Percentiles rank a stretch among this genome's conserved stretches.
Conservation (phyloP, 2,113 vertebrate genomes). For the Stegostoma tigrinum region DNA sequence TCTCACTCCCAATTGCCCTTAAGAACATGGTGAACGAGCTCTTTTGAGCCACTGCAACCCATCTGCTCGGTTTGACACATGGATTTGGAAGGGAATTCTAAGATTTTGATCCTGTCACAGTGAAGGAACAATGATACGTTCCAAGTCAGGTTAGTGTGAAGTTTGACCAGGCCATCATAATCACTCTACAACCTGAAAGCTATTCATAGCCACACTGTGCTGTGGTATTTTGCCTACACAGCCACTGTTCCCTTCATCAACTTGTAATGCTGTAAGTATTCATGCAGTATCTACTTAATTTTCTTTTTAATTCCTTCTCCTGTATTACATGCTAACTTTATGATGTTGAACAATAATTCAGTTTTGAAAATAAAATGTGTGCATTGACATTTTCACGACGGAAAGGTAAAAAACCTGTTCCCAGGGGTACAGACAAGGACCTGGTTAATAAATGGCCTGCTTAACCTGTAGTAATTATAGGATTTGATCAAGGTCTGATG, state of each 20-base stretch:
- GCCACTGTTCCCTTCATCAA: not conserved
- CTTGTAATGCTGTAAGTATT: not conserved
- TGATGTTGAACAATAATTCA: not conserved
- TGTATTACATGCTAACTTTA: not conserved
- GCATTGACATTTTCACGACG: not conserved
- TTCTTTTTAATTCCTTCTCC: not conserved
- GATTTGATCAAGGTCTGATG: constrained; percentile 4
- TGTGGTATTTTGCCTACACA: not conserved
- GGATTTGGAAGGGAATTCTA: not conserved
- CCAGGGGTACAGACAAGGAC: constrained; percentile 18
- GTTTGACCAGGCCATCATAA: not conserved
- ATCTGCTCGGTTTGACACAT: too few species aligned
- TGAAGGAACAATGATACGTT: not conserved
- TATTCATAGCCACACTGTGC: not conserved
- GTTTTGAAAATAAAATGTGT: not conserved
- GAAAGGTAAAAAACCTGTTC: constrained; percentile 4
- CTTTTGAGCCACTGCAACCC: too few species aligned
- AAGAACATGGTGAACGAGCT: too few species aligned
- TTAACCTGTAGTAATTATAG: constrained; percentile 36
- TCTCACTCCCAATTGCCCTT: too few species aligned
- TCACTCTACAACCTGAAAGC: not conserved
- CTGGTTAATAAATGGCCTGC: constrained; percentile 27
- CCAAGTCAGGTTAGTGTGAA: not conserved
- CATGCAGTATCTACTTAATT: not conserved
- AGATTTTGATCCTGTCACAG: not conserved